These are phyloP conservation scores for Saguinus midas DNA, from an alignment of 2,113 vertebrate genomes.

Conservation along the genomic window DNA sequence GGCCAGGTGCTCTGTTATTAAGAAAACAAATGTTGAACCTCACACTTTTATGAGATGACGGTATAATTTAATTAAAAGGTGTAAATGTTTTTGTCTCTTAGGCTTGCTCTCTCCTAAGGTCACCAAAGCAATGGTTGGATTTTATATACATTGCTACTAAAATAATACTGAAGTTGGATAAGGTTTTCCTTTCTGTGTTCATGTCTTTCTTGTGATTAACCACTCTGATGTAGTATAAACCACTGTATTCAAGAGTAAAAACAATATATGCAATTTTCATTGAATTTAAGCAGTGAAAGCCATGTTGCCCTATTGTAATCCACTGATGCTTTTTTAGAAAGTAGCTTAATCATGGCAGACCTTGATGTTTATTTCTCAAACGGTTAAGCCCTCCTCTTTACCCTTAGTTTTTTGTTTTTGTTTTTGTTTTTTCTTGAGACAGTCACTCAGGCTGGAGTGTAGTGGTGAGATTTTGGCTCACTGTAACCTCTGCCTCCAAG, in stretches of 20 bases:
- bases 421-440: background rate
- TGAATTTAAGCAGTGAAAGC: constrained; percentile 33
- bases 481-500: no score
- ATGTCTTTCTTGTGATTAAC: background rate
- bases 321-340: background rate
- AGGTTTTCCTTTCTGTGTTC: background rate
- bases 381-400: constrained; percentile 7
- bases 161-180: background rate
- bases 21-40: constrained; percentile 37
- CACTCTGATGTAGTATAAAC: background rate
- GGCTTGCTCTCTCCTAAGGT: background rate
- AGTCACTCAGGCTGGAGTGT: background rate
- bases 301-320: background rate
- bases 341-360: background rate
- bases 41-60: constrained; percentile 28
- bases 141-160: constrained; percentile 22
- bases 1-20: constrained; percentile 2
- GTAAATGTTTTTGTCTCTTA: constrained; percentile 22
- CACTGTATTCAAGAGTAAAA: constrained; percentile 29
- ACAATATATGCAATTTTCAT: background rate
- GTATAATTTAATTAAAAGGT: constrained; percentile 21
- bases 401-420: background rate
- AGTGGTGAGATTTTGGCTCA: no score
- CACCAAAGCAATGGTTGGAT: background rate
- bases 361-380: background rate